These are phyloP conservation scores for Cyprinodon variegatus DNA, from an alignment of 2,113 vertebrate genomes.

Conservation along the genomic window DNA sequence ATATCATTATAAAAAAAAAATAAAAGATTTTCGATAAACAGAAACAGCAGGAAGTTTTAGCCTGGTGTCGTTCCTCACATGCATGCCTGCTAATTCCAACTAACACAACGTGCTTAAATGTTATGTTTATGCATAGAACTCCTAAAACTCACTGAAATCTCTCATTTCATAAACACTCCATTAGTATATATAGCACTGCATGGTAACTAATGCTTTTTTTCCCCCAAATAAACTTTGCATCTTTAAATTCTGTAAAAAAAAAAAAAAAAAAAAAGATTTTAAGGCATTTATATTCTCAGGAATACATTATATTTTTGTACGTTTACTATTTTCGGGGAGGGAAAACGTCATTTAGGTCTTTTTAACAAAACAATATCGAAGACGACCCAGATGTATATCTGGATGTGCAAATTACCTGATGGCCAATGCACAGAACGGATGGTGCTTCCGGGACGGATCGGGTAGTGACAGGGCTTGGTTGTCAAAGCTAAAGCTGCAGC, in stretches of 20 bases:
- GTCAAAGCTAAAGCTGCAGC: too few species aligned
- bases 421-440: too few species aligned
- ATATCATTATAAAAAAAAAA: neutral
- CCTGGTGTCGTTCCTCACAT: neutral
- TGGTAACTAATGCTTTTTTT: neutral
- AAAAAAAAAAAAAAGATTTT: too few species aligned
- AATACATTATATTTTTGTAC: too few species aligned
- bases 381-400: too few species aligned
- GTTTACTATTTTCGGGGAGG: too few species aligned
- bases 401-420: too few species aligned
- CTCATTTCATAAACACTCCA: neutral
- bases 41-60: neutral
- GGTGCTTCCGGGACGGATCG: too few species aligned
- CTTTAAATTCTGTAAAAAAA: constrained; percentile 2
- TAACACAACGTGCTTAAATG: neutral
- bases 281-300: too few species aligned
- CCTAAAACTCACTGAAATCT: neutral
- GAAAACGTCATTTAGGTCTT: too few species aligned
- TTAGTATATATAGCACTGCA: constrained; percentile 12
- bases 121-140: neutral
- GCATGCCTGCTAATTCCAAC: neutral
- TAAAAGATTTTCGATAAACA: neutral
- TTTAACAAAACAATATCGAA: too few species aligned
- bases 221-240: constrained; percentile 22
- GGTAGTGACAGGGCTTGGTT: too few species aligned